Evolutionary conservation across 92 coral and sea anemone species (phyloP), one percentile per base, ranked within the genome.

Genomic region (Heliopora coerulea): DNA sequence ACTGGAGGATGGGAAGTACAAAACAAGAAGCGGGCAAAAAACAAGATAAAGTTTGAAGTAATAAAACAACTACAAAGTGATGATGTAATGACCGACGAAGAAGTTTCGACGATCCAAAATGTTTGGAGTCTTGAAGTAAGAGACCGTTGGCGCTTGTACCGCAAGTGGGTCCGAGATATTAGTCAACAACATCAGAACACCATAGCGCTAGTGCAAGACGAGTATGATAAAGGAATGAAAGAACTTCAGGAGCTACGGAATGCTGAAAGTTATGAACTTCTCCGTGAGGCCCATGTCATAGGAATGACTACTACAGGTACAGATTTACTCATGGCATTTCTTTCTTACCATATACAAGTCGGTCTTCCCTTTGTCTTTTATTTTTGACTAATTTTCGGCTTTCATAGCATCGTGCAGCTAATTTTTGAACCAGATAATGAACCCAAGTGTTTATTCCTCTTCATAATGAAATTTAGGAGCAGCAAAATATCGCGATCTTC

Each of bases 281-380:
- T 85, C n/a, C 63, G 42, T 39, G 49, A 80, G 32, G 85, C 85
- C 23, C 78, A 80, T 20, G 82, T 85, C 52, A 61, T 85, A 15
- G 88, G 88, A 54, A 85, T 85, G 88, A 85, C 88, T 1, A 85
- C 88, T 8, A 85, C 88, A 74, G 88, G 88, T 85, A 67, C 2
- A 21, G n/a, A n/a, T n/a, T n/a, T n/a, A n/a, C n/a, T n/a, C n/a
- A n/a, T n/a, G n/a, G n/a, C n/a, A n/a, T n/a, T n/a, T n/a, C n/a
- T n/a, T n/a, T n/a, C n/a, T n/a, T n/a, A n/a, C n/a, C n/a, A n/a
- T n/a, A n/a, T n/a, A n/a, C n/a, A n/a, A n/a, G n/a, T n/a, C n/a
- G n/a, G n/a, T n/a, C n/a, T n/a, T n/a, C n/a, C n/a, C n/a, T n/a
- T n/a, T n/a, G n/a, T n/a, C n/a, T n/a, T n/a, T n/a, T n/a, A n/a